Evolutionary conservation across 2,888 invertebrate genomes (phyloP), one percentile per base, ranked within the genome.

Genomic region (Strigamia maritima): DNA sequence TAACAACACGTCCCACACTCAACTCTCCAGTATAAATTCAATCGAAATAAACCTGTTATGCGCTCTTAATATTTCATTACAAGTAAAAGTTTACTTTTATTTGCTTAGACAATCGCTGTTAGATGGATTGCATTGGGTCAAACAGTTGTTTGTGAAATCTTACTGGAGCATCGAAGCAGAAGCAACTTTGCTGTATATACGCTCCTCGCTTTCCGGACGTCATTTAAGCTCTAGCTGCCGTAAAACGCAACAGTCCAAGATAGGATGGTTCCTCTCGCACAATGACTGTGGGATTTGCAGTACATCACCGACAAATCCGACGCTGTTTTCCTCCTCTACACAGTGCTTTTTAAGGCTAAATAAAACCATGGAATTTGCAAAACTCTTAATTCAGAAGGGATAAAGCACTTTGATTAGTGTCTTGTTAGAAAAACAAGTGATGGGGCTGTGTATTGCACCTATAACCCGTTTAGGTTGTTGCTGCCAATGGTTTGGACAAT

Each of bases 401-500:
- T 40, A 12, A 40, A 12, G n/a, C 49, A 49, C 49, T 44, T 44
- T 6, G 2, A 44, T 44, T 44, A 10, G 6, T 16, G 40, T 44
- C 12, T 49, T 49, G 49, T 49, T 49, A 49, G 49, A 7, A 49
- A 49, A 49, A 49, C 49, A 49, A 19, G 19, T 16, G 10, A 10
- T 7, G n/a, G n/a, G n/a, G n/a, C 49, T 49, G 16, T 14, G 49
- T n/a, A n/a, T 49, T 49, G 49, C 49, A 49, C 49, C 49, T 49
- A 49, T 49, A 49, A 49, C 49, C 49, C 49, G 19, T 49, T 49
- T 49, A 49, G 49, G 49, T 6, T 49, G 49, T 16, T 49, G 49
- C 49, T 49, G 49, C 49, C 49, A 49, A 49, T 49, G 49, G 49
- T n/a, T 49, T 49, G 49, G 49, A 49, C 49, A 49, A 49, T 49